Evolutionary conservation across 2,113 vertebrate species (phyloP).

Genomic region (Oryzias woworae): DNA sequence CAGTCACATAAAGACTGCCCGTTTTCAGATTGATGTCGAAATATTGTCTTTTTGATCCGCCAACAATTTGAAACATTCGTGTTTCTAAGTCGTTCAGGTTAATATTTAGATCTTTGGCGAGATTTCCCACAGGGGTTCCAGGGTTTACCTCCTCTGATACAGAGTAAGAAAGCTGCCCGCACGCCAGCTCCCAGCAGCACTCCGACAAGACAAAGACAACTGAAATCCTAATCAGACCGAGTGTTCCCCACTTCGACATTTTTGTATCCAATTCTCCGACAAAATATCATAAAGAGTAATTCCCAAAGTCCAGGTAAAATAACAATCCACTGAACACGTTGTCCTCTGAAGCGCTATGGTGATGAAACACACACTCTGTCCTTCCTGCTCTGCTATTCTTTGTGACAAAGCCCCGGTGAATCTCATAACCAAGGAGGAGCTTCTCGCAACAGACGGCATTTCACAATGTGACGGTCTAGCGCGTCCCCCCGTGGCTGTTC

Average conservation of each 20-base stretch:
- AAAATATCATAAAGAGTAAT: not conserved
- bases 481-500: slow-evolving; percentile 49
- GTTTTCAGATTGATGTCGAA: slow-evolving; percentile 68
- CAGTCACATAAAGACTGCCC: slow-evolving; percentile 60
- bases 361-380: not conserved
- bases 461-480: slow-evolving; percentile 52
- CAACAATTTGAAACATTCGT: slow-evolving; percentile 63
- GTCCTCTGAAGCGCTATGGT: not conserved
- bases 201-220: slow-evolving; percentile 35
- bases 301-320: not conserved
- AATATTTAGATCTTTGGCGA: slow-evolving; percentile 65
- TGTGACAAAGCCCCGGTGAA: slow-evolving; percentile 56
- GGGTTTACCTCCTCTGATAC: slow-evolving; percentile 67
- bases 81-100: slow-evolving; percentile 56
- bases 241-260: slow-evolving; percentile 21
- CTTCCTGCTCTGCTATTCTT: slow-evolving; percentile 13
- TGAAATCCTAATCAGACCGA: slow-evolving; percentile 26
- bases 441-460: not conserved
- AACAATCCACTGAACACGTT: not conserved
- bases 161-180: slow-evolving; percentile 66
- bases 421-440: slow-evolving; percentile 54
- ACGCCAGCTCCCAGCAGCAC: slow-evolving; percentile 30
- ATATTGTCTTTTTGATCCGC: slow-evolving; percentile 58
- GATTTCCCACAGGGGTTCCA: slow-evolving; percentile 65
- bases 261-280: not conserved